A percentile compares a stretch with the other conserved stretches of the same genome.
phyloP scores from a whole-genome alignment of 2,797 vertebrate species.

The Darevskia nairensis region DNA sequence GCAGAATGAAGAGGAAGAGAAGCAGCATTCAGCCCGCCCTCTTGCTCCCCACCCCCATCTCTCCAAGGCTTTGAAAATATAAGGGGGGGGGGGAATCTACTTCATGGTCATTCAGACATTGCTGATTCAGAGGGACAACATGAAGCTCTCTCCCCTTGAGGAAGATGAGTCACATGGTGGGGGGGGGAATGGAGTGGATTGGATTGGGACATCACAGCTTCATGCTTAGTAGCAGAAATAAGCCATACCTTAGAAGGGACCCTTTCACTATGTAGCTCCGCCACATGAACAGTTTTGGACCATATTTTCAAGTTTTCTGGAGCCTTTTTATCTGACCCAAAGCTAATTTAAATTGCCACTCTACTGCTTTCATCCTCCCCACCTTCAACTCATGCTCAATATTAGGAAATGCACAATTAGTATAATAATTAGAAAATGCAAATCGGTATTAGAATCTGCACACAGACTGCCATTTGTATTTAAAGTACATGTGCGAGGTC shows the following conservation, averaged over 20 bases:
- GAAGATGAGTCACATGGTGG: slow-evolving; percentile 57
- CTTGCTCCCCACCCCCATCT: neutral
- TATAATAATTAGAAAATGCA: neutral
- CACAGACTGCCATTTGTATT: neutral
- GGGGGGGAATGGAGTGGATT: slow-evolving; percentile 47
- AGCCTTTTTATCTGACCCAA: neutral
- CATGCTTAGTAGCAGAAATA: slow-evolving; percentile 17
- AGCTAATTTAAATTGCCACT: neutral
- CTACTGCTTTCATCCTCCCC: neutral
- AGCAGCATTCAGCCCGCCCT: slow-evolving; percentile 19
- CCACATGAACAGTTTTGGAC: neutral
- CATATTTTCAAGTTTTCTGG: neutral
- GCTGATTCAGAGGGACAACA: slow-evolving; percentile 42
- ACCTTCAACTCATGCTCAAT: neutral
- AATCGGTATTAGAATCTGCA: neutral
- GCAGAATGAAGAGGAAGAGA: slow-evolving; percentile 23
- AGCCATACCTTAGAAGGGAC: slow-evolving; percentile 33
- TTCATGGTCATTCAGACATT: slow-evolving; percentile 51
- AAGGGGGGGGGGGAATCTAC: neutral
- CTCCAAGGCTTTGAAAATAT: slow-evolving; percentile 36
- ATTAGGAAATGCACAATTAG: neutral
- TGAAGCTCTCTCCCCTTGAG: slow-evolving; percentile 13
- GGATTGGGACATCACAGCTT: slow-evolving; percentile 30
- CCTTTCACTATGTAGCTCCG: neutral
- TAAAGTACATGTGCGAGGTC: neutral